Conservation (phyloP, 2,113 vertebrate species). For the Crotalus horridus region DNA sequence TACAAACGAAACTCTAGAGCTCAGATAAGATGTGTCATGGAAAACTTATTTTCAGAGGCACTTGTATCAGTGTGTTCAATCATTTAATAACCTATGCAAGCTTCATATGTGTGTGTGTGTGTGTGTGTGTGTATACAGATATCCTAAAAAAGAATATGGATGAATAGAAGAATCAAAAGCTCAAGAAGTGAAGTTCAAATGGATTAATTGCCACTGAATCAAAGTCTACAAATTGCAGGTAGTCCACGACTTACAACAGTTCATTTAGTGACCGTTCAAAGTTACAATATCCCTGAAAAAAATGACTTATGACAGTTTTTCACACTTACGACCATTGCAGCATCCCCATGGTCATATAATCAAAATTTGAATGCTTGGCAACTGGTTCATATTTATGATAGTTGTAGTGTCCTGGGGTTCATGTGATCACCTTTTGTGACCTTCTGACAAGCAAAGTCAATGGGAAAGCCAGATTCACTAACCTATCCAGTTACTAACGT, state of each 20-base stretch:
- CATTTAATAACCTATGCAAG: conserved; percentile 72
- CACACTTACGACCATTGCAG: background rate
- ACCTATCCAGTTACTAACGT: background rate
- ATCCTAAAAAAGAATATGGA: background rate
- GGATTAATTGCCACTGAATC: background rate
- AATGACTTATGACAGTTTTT: background rate
- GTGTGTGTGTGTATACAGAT: background rate
- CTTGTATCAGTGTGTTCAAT: conserved; percentile 79
- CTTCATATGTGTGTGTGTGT: no score
- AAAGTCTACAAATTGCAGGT: background rate
- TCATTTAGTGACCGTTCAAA: background rate
- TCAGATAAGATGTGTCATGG: conserved; percentile 79
- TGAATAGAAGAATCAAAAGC: background rate
- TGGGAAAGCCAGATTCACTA: background rate
- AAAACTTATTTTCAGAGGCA: conserved; percentile 77
- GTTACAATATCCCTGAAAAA: background rate
- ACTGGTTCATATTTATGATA: background rate
- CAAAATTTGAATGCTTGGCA: background rate
- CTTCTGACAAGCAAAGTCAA: background rate
- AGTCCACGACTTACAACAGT: background rate
- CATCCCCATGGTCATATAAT: background rate
- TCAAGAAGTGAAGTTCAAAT: background rate
- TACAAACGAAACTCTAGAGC: conserved; percentile 73
- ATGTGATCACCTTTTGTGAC: background rate
- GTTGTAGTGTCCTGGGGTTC: background rate